These are phyloP conservation scores for Myathropa florea DNA, from an alignment of 2,888 invertebrate species.

Conservation along the genomic window DNA sequence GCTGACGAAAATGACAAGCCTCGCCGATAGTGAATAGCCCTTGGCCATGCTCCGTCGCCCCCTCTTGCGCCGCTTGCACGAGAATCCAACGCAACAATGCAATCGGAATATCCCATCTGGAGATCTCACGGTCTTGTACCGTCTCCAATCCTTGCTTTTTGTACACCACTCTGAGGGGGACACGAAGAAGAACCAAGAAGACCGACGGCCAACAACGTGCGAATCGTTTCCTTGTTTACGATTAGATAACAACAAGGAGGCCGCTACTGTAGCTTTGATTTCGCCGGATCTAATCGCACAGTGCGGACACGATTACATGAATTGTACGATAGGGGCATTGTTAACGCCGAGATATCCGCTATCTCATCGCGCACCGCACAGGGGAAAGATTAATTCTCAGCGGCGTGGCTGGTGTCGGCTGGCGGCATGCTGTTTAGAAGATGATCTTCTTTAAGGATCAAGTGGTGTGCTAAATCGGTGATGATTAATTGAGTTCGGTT, in stretches of 20 bases:
- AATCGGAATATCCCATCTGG: constrained; percentile 56
- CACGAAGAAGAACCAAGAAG: constrained; percentile 1
- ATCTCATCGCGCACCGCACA: constrained; percentile 26
- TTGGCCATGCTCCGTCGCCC: constrained; percentile 10
- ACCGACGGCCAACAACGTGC: constrained; percentile 56
- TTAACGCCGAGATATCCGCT: constrained; percentile 46
- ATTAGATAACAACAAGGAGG: constrained; percentile 57
- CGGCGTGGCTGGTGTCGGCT: background rate
- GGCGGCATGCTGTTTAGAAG: background rate
- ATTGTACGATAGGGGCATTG: constrained; percentile 39
- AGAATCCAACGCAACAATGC: constrained; percentile 36
- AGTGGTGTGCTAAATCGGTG: constrained; percentile 1
- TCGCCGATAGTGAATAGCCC: constrained; percentile 36
- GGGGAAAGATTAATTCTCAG: constrained; percentile 27
- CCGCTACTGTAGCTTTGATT: constrained; percentile 56
- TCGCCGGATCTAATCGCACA: constrained; percentile 42
- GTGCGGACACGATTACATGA: constrained; percentile 45
- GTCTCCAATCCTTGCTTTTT: background rate
- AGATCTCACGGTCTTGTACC: constrained; percentile 49
- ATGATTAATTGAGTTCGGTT: constrained; percentile 41
- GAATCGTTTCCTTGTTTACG: constrained; percentile 70
- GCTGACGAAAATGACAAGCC: constrained; percentile 60
- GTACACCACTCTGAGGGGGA: background rate
- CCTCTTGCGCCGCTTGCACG: constrained; percentile 15
- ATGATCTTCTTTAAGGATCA: constrained; percentile 35